Conservation (phyloP, 2,888 invertebrate species). For the Chymomyza procnemis region DNA sequence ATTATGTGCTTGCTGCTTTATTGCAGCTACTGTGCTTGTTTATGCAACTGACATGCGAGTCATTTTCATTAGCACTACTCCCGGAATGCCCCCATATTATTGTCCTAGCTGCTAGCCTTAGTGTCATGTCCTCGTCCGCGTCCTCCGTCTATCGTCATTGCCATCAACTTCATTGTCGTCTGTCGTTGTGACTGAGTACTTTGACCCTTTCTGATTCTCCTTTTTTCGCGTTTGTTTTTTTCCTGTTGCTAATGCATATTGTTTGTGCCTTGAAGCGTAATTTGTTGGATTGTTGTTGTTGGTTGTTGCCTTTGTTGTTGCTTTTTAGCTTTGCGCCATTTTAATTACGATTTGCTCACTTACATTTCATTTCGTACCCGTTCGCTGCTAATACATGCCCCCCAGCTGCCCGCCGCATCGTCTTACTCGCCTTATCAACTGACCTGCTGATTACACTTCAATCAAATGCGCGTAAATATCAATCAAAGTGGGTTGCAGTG, state of each 20-base stretch:
- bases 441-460: conserved; percentile 69
- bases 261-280: conserved; percentile 60
- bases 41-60: conserved; percentile 46
- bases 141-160: conserved; percentile 3
- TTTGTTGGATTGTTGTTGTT: conserved; percentile 54
- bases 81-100: background rate
- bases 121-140: conserved; percentile 12
- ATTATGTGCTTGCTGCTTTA: conserved; percentile 40
- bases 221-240: background rate
- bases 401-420: conserved; percentile 22
- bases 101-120: background rate
- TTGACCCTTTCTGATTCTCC: conserved; percentile 7
- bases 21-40: conserved; percentile 26
- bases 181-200: conserved; percentile 4
- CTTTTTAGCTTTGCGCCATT: conserved; percentile 49
- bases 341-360: conserved; percentile 71
- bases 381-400: conserved; percentile 26
- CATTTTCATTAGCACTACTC: conserved; percentile 61
- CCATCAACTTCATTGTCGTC: background rate
- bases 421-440: conserved; percentile 30
- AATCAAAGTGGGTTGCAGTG: conserved; percentile 46
- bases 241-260: conserved; percentile 57
- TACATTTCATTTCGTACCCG: conserved; percentile 64
- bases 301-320: conserved; percentile 1
- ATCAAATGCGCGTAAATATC: conserved; percentile 70